Evolutionary conservation across 92 coral and sea anemone species (phyloP), one percentile per base, ranked within the genome.

Genomic region (Parazoanthus darwini): DNA sequence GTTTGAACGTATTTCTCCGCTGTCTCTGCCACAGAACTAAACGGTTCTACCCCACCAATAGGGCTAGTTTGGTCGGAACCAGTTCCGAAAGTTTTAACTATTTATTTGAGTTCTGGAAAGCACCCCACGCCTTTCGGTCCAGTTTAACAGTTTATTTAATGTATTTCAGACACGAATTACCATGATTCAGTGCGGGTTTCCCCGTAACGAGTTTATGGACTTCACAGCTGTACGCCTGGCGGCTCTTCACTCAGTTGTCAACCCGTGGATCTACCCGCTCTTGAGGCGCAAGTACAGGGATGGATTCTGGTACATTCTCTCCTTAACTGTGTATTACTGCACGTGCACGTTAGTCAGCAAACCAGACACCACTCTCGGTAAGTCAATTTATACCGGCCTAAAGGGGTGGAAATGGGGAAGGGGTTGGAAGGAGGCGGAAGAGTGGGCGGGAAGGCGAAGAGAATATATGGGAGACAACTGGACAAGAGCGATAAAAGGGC

Each of bases 231-330:
- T 95, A n/a, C 95, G 95, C 14, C 93, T 97, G 6, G 99, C 98
- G 42, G 92, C 98, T 3, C 93, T 95, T 5, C 99, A 97, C 83
- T 90, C 99, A 6, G 96, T 97, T 25, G 79, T 92, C 78, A 95
- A 94, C 75, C 98, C 99, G 3, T 97, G 99, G 99, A 74, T 97
- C 13, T 97, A 97, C 78, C 95, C 98, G 0, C 89, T 97, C 35
- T 91, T 95, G 48, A 90, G 98, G 81, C 91, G 98, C 67, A 96
- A 97, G 80, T 97, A 97, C 92, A 96, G 98, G 33, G 98, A 93
- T 79, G 98, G 96, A 67, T 95, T 95, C 92, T 94, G 96, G 95
- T 88, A 92, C 90, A 89, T 97, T 35, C 80, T 97, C 35, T 91
- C 91, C 54, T 86, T 92, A 91, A 86, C 73, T 35, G 94, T 91